Base-by-base conservation (phyloP, 1,140 invertebrate species). In the Drosophila kanapiae region DNA sequence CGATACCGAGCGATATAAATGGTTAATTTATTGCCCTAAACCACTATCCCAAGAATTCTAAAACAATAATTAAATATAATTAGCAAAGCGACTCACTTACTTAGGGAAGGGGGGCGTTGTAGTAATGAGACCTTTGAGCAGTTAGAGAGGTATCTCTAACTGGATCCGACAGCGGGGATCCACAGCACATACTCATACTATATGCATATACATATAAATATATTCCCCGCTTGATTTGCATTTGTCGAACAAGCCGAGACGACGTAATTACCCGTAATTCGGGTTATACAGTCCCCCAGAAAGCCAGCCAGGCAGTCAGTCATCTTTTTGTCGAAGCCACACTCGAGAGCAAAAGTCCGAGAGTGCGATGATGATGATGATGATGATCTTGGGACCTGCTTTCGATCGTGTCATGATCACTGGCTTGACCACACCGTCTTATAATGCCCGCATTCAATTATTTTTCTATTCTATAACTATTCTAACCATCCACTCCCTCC, bases 191-290 rank as follows among this genome's bases (percentile, higher is more conserved):
- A 9, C 56, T 33, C n/a, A n/a, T n/a, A n/a, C 7, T 6, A 9
- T n/a, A 8, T 49, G 3, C 27, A 9, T 49, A 29, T 48, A n/a
- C n/a, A n/a, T n/a, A 4, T n/a, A 45, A 3, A 45, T 29, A 27
- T 37, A n/a, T 27, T 38, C 16, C 13, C 59, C 38, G 65, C 75
- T 80, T 62, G 75, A 86, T 87, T 87, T 87, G 84, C 56, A 76
- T 87, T 79, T 79, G 65, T 63, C 37, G 63, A 64, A 78, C 49
- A 81, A 72, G 61, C 47, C 27, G 70, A 59, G 80, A 56, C 69
- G 47, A 63, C 48, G 80, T 88, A 87, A 88, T 88, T 83, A 77
- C 80, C 84, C 60, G 76, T 80, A 88, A 87, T 87, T 87, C 84
- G 83, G 80, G 83, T 80, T 87, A 77, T 80, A 77, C 63, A 57